Conservation (phyloP, 2,797 vertebrate genomes). For the Botia almorhae region DNA sequence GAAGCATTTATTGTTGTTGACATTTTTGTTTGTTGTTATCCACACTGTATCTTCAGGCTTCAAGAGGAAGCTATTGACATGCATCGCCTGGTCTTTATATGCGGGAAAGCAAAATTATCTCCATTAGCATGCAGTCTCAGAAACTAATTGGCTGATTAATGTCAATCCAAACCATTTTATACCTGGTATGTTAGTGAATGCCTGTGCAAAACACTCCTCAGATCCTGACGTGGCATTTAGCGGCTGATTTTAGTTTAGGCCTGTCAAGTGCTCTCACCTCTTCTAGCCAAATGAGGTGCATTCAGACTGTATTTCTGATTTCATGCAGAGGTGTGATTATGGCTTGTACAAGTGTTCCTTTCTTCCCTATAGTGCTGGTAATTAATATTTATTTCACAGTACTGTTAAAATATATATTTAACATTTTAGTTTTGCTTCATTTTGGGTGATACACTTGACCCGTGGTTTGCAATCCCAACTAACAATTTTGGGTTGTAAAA, state of each 20-base stretch:
- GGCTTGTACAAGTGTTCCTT: not conserved
- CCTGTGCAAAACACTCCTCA: slow-evolving; percentile 44
- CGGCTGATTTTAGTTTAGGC: slow-evolving; percentile 22
- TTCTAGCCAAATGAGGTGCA: not conserved
- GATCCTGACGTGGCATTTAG: slow-evolving; percentile 24
- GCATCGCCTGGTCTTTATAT: slow-evolving; percentile 58
- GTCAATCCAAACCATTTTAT: slow-evolving; percentile 61
- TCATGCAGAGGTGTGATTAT: not conserved
- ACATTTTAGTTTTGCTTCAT: too few relatives aligned
- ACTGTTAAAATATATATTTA: not conserved
- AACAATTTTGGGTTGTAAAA: too few relatives aligned
- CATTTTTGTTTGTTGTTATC: slow-evolving; percentile 33
- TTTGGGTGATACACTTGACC: too few relatives aligned
- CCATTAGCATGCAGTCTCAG: slow-evolving; percentile 66
- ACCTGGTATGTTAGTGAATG: slow-evolving; percentile 57
- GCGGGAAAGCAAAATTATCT: slow-evolving; percentile 60
- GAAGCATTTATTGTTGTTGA: slow-evolving; percentile 25
- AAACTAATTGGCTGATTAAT: slow-evolving; percentile 70
- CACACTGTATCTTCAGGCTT: slow-evolving; percentile 48
- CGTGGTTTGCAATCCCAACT: not conserved
- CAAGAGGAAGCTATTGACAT: slow-evolving; percentile 53
- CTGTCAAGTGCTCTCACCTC: slow-evolving; percentile 18
- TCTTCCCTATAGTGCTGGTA: not conserved
- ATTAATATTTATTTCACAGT: not conserved
- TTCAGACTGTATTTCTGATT: slow-evolving; percentile 16